phyloP scores from a whole-genome alignment of 1,140 invertebrate genomes.

The Pseudomyrmex pallidus region DNA sequence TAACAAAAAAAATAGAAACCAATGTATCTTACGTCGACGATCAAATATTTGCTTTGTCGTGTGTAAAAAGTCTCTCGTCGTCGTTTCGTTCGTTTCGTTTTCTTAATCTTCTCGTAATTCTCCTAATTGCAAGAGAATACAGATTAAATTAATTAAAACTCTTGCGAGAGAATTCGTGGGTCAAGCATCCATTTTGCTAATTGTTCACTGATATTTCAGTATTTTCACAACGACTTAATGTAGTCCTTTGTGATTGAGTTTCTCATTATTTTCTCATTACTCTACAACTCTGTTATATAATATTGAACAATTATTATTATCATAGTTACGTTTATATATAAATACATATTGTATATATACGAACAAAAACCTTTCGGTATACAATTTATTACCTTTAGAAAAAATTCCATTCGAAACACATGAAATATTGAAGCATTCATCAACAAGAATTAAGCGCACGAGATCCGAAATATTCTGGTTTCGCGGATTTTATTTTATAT shows the following conservation, averaged over 20 bases:
- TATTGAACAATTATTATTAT: background rate
- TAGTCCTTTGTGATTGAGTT: background rate
- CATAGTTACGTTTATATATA: background rate
- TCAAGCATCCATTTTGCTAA: conserved; percentile 21
- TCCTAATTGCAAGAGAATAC: conserved; percentile 17
- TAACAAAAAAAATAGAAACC: no score
- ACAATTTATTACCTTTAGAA: conserved; percentile 1
- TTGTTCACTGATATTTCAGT: conserved; percentile 23
- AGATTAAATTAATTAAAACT: conserved; percentile 38
- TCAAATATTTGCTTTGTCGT: conserved; percentile 2
- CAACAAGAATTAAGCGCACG: background rate
- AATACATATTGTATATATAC: no score
- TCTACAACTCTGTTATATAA: no score
- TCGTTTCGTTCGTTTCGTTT: background rate
- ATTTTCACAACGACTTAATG: background rate
- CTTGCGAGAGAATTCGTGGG: background rate
- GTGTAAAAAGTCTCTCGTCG: conserved; percentile 1
- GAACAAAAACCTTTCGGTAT: background rate
- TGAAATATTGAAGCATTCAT: conserved; percentile 16
- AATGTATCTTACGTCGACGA: background rate
- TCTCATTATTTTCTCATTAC: background rate
- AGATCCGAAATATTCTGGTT: background rate
- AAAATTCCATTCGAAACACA: background rate
- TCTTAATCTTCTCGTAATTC: conserved; percentile 15
- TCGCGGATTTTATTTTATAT: background rate